Percentiles rank a stretch among this genome's conserved stretches.
Evolutionary conservation across 2,113 vertebrate species (phyloP).

Genomic region (Nycticebus coucang): DNA sequence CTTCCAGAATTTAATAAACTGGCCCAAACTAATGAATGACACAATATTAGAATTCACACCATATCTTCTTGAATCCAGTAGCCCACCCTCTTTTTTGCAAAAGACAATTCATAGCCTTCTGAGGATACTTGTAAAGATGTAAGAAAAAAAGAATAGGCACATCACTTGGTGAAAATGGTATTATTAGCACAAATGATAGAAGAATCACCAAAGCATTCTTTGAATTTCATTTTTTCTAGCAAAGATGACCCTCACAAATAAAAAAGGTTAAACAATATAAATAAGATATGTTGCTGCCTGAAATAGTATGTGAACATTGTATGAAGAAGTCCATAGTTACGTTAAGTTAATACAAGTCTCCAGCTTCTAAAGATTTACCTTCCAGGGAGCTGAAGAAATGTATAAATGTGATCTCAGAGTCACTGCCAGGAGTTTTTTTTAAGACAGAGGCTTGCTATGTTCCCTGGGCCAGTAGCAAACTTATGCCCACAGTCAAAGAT

Average conservation of each 20-base stretch:
- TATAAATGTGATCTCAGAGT: neutral
- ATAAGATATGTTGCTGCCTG: neutral
- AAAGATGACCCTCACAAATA: neutral
- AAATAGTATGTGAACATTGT: neutral
- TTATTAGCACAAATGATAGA: neutral
- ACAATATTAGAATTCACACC: neutral
- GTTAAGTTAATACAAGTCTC: neutral
- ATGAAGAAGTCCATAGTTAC: neutral
- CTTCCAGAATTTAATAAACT: slow-evolving; percentile 3
- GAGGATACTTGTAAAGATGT: neutral
- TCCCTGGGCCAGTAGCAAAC: too few relatives aligned
- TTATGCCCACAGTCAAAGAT: neutral
- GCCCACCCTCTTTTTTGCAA: neutral
- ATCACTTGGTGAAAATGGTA: neutral
- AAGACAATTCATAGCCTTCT: neutral
- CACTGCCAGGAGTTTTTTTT: neutral
- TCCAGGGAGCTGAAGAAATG: neutral
- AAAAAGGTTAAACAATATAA: neutral
- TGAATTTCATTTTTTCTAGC: neutral
- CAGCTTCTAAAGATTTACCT: neutral
- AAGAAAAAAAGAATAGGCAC: neutral
- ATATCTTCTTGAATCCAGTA: neutral
- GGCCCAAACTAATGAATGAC: neutral
- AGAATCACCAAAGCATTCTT: neutral
- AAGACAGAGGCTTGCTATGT: too few relatives aligned